Conservation (phyloP, 1,140 invertebrate genomes). For the Drosophila navojoa region DNA sequence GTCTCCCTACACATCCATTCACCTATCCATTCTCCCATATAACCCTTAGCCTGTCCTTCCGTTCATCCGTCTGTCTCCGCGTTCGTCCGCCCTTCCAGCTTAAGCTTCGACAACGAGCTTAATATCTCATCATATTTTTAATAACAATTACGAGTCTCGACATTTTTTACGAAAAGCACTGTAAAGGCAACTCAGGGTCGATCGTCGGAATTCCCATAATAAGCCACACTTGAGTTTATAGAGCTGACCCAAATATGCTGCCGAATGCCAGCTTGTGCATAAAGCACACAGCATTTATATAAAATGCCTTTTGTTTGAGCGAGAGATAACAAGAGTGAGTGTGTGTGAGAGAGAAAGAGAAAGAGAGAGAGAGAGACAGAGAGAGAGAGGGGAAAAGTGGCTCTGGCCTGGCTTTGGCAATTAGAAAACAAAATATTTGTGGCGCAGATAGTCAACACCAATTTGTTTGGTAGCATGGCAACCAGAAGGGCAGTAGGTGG, state of each 20-base stretch:
- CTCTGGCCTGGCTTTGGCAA: constrained; percentile 38
- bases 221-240: neutral
- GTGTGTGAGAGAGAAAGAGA: neutral
- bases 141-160: too few species aligned
- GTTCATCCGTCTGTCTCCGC: too few species aligned
- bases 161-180: too few species aligned
- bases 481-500: neutral
- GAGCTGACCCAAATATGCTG: neutral
- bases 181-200: too few species aligned
- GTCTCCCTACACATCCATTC: too few species aligned
- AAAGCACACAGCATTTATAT: constrained; percentile 21
- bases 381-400: constrained; percentile 16
- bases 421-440: constrained; percentile 53
- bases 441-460: constrained; percentile 51
- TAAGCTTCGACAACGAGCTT: too few species aligned
- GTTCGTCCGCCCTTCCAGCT: too few species aligned
- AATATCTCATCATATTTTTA: too few species aligned
- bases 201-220: neutral
- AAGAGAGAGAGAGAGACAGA: neutral
- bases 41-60: too few species aligned
- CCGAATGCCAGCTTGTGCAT: constrained; percentile 10
- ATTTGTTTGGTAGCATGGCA: constrained; percentile 34
- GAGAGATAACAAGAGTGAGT: neutral
- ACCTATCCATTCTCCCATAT: too few species aligned
- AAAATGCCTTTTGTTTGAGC: neutral